Base-by-base conservation (phyloP, 2,113 vertebrate genomes). In the Bothrops jararaca region DNA sequence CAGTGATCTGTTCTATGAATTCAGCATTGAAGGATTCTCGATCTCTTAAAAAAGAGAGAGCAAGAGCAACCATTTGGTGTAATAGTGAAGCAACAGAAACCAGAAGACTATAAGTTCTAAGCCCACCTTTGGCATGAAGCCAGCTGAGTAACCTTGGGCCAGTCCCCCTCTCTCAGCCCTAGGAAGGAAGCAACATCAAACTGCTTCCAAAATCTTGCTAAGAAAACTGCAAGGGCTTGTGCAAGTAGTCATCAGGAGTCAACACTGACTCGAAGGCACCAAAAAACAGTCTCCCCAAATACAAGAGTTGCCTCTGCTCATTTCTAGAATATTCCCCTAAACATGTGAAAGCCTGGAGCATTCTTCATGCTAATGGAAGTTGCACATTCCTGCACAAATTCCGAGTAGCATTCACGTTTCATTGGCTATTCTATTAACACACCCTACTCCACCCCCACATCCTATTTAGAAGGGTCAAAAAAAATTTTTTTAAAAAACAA, bases 1-100 rank as follows among this genome's bases (percentile, higher is more conserved):
- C 48, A 0, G 45, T 86, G 93, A 87, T 48, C 18, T 85, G 86
- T 18, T 0, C 0, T 12, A 24, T 0, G 0, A 93, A 13, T 18
- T 89, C 45, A 15, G 6, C 15, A 39, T 88, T 92, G 69, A 80
- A 80, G 6, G 34, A 39, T 80, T 80, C 18, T 80, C 18, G 0
- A 3, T 39, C 69, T 34, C 15, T 80, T 80, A 39, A 80, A 39
- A 80, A 18, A 42, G 18, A 80, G 34, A 80, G 69, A 34, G 15
- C 3, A n/a, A 20, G 69, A 80, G 18, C 18, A 8, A 18, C 74
- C 7, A 1, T 42, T 80, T 80, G 34, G 74, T 42, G 34, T 39
- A 22, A 22, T 42, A 18, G 34, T 80, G 34, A 80, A 80, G 74
- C 74, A 42, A 22, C 74, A 39, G 74, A 42, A 56, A 56, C 12